A percentile compares a stretch with the other conserved stretches of the same genome.
These are phyloP conservation scores for Hetaerina titia DNA, from an alignment of 2,888 invertebrate genomes.

Conservation along the genomic window DNA sequence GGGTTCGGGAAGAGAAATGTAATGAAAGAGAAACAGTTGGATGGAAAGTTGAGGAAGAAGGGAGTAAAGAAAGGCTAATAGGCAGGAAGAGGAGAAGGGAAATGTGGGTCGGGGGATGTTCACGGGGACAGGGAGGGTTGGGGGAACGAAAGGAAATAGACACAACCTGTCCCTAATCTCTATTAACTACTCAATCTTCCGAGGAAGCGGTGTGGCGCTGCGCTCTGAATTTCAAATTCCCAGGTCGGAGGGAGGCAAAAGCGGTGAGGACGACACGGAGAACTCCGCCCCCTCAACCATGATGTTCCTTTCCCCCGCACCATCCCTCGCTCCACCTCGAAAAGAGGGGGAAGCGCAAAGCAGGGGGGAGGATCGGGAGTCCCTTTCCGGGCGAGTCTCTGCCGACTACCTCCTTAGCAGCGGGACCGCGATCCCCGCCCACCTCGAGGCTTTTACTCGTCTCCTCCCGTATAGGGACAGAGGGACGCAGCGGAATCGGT, in stretches of 20 bases:
- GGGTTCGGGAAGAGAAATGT: not conserved
- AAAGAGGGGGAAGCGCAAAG: not conserved
- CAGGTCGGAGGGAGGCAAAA: not conserved
- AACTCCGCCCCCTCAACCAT: not conserved
- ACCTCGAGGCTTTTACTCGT: not conserved
- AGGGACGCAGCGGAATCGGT: not conserved
- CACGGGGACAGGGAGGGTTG: not conserved
- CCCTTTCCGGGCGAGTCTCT: not conserved
- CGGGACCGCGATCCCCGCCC: not conserved
- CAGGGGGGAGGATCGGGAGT: not conserved
- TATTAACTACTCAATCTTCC: slow-evolving; percentile 54
- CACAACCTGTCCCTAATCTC: slow-evolving; percentile 47
- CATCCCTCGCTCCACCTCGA: not conserved
- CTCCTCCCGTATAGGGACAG: not conserved
- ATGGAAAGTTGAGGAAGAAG: not conserved
- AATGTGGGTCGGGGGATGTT: not conserved
- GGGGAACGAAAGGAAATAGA: not conserved
- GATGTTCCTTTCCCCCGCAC: not conserved
- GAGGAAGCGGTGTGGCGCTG: slow-evolving; percentile 25
- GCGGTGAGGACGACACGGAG: not conserved
- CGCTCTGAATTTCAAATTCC: slow-evolving; percentile 47
- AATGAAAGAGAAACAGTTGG: not conserved
- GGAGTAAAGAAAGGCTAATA: too few relatives aligned
- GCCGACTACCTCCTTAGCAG: too few relatives aligned
- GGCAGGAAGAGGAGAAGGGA: not conserved